Conservation (phyloP, 1,140 invertebrate genomes). For the Scaptodrosophila lebanonensis region DNA sequence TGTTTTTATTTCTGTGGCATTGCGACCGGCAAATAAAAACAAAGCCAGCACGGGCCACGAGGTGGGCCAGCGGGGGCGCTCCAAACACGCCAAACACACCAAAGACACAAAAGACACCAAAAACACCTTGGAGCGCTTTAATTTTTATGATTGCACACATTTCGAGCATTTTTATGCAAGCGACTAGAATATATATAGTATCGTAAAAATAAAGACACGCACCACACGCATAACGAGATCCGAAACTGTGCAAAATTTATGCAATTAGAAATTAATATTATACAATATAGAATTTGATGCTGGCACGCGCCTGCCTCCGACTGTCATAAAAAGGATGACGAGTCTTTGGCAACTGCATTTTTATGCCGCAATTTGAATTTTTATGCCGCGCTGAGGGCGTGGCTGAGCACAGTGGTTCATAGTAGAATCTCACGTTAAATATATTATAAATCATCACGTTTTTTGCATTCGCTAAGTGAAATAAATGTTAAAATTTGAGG, state of each 20-base stretch:
- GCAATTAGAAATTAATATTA: constrained; percentile 77
- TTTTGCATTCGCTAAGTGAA: too few species aligned
- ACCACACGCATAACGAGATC: constrained; percentile 25
- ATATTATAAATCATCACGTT: too few species aligned
- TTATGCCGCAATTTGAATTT: constrained; percentile 65
- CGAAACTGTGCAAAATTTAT: constrained; percentile 54
- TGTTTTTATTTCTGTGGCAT: constrained; percentile 66
- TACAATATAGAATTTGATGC: constrained; percentile 60
- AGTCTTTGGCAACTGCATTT: constrained; percentile 57
- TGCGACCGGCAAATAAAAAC: constrained; percentile 70
- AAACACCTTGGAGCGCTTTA: constrained; percentile 69
- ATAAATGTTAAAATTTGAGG: too few species aligned
- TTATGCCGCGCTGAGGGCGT: constrained; percentile 32
- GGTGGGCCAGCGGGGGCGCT: constrained; percentile 16
- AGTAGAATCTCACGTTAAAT: too few species aligned
- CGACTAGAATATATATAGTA: constrained; percentile 26
- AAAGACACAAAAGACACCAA: too few species aligned
- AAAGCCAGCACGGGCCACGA: constrained; percentile 15
- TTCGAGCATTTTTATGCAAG: neutral
- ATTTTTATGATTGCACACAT: constrained; percentile 53
- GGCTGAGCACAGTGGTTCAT: too few species aligned
- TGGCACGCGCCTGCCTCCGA: constrained; percentile 43
- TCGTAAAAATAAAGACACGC: constrained; percentile 41
- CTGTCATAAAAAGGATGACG: constrained; percentile 45
- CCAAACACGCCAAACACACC: too few species aligned